phyloP scores from a whole-genome alignment of 2,797 vertebrate species.

The Danio choprae region DNA sequence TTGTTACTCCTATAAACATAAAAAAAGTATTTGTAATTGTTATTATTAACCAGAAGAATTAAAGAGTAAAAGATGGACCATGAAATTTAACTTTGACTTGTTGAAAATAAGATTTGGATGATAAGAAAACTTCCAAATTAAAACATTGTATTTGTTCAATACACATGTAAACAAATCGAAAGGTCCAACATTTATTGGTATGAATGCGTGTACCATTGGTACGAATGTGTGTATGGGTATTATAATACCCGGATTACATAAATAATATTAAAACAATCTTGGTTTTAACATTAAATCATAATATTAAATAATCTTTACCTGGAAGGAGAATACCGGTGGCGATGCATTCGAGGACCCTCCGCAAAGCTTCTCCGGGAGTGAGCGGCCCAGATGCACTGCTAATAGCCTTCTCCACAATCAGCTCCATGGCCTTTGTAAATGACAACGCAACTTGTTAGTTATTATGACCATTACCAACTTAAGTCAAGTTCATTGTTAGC shows the following conservation, averaged over 20 bases:
- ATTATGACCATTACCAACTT: neutral
- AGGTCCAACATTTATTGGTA: no score
- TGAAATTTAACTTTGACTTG: no score
- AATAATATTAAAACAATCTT: neutral
- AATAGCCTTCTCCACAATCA: conserved; percentile 81
- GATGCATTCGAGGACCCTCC: conserved; percentile 80
- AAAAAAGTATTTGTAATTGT: no score
- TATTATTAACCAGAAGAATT: no score
- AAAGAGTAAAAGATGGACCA: no score
- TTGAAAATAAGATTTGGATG: no score
- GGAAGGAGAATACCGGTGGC: conserved; percentile 77
- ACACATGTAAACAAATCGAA: no score
- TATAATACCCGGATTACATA: neutral
- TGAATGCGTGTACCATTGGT: no score
- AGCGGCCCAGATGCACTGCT: conserved; percentile 76
- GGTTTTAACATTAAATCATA: conserved; percentile 7
- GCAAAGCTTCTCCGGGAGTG: conserved; percentile 80
- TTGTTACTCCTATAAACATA: no score
- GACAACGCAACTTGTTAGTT: neutral
- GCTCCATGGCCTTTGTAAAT: conserved; percentile 76
- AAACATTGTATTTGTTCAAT: no score
- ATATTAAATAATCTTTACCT: conserved; percentile 65
- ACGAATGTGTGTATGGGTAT: no score
- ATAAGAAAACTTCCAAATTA: no score
- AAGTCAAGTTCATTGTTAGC: neutral